These are phyloP conservation scores for Corythornis vintsioides DNA, from an alignment of 2,113 vertebrate genomes.

Conservation along the genomic window DNA sequence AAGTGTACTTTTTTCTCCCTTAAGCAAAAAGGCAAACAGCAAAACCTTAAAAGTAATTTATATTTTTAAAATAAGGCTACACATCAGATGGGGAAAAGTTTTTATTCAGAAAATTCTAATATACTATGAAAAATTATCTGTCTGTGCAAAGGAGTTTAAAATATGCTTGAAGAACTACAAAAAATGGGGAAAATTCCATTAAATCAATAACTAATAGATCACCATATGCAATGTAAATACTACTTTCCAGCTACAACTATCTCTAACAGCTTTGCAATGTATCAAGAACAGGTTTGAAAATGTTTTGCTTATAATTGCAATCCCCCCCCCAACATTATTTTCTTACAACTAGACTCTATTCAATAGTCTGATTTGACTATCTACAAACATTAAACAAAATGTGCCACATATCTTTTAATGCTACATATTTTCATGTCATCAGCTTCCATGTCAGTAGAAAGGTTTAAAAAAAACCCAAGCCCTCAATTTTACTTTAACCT, in stretches of 20 bases:
- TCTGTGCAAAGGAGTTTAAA: neutral
- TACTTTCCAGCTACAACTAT: neutral
- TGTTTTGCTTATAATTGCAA: neutral
- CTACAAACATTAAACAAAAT: neutral
- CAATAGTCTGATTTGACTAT: neutral
- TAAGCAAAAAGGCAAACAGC: neutral
- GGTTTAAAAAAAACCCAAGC: neutral
- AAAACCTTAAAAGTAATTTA: neutral
- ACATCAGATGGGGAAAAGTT: neutral
- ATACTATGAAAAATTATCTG: neutral
- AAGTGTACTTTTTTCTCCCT: neutral
- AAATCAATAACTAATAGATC: neutral
- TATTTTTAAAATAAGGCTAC: neutral
- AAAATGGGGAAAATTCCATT: neutral
- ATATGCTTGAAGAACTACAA: neutral
- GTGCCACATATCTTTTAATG: neutral
- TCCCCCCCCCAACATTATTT: neutral
- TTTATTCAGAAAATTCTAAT: neutral
- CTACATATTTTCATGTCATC: neutral
- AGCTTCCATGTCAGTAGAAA: neutral
- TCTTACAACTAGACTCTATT: neutral
- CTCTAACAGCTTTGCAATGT: neutral
- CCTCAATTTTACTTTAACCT: neutral
- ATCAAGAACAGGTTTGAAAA: neutral
- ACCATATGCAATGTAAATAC: neutral